Conservation (phyloP, 2,888 invertebrate species). For the Asteroscopus sphinx region DNA sequence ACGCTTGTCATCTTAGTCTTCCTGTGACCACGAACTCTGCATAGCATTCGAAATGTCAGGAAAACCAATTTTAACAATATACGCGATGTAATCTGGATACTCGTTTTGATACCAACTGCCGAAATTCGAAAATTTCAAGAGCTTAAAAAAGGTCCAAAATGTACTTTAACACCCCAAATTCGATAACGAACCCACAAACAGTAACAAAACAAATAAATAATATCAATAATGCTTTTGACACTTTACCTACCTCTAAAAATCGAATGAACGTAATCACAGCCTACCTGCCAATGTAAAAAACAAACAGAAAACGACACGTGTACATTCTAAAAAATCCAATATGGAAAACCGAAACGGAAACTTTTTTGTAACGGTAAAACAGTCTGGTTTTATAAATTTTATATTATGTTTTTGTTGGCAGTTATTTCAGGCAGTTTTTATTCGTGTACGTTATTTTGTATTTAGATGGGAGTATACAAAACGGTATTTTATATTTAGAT, state of each 20-base stretch:
- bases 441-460: constrained; percentile 28
- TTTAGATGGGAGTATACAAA: constrained; percentile 13
- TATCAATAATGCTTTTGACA: constrained; percentile 25
- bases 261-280: constrained; percentile 20
- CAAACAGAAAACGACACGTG: constrained; percentile 17
- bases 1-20: no score
- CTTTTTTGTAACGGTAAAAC: constrained; percentile 11
- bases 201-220: constrained; percentile 15
- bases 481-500: constrained; percentile 40
- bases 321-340: constrained; percentile 27
- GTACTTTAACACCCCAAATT: constrained; percentile 6
- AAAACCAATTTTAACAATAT: no score
- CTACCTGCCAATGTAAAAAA: constrained; percentile 28
- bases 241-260: constrained; percentile 9
- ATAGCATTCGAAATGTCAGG: no score
- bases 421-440: constrained; percentile 29
- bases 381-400: constrained; percentile 30
- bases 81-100: no score
- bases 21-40: no score
- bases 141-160: constrained; percentile 12
- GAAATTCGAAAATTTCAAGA: no score
- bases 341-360: constrained; percentile 12
- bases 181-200: constrained; percentile 3
- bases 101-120: no score
- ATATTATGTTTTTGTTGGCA: constrained; percentile 17